Evolutionary conservation across 2,797 vertebrate genomes (phyloP).

Genomic region (Sciurus vulgaris): DNA sequence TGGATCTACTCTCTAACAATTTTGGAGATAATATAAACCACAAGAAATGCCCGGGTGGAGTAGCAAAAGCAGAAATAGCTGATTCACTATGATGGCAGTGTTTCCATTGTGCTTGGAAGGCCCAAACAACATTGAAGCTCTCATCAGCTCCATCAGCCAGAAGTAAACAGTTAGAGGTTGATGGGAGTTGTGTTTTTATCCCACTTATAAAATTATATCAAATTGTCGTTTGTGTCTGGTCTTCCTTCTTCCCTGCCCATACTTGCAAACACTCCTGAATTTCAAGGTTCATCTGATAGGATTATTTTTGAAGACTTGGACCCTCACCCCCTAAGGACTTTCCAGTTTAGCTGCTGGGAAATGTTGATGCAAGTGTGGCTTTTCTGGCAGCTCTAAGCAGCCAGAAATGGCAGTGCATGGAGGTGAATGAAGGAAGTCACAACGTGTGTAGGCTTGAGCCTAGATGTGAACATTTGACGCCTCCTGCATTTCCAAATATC

Average conservation of each 20-base stretch:
- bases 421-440: background rate
- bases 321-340: background rate
- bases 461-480: background rate
- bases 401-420: background rate
- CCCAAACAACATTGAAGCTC: background rate
- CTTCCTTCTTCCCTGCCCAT: background rate
- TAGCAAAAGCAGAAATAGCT: background rate
- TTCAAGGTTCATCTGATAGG: background rate
- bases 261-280: background rate
- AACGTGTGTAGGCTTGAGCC: background rate
- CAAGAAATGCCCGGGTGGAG: background rate
- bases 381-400: background rate
- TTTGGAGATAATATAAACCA: background rate
- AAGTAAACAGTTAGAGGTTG: background rate
- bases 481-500: background rate
- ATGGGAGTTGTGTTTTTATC: background rate
- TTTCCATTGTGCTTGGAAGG: background rate
- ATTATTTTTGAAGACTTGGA: background rate
- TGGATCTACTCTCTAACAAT: background rate
- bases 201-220: background rate
- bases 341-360: background rate
- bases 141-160: background rate
- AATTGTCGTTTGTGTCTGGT: no score
- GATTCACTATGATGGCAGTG: background rate
- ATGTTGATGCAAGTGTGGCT: background rate